These are phyloP conservation scores for Moxostoma hubbsi DNA, from an alignment of 2,797 vertebrate genomes.

Conservation along the genomic window DNA sequence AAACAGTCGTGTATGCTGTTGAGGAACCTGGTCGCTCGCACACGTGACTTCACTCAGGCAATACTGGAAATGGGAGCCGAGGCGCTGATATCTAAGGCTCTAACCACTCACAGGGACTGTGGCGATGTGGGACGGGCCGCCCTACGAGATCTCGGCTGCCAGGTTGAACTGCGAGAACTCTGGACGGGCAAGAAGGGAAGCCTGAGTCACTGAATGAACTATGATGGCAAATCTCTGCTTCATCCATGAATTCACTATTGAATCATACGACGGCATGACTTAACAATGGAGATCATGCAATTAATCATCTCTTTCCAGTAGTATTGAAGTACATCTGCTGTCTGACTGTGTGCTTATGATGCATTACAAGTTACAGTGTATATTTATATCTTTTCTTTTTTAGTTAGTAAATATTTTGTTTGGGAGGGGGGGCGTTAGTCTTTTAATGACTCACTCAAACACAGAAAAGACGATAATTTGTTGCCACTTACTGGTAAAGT, in stretches of 20 bases:
- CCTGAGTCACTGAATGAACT: conserved; percentile 76
- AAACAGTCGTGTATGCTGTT: conserved; percentile 94
- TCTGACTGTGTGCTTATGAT: not conserved
- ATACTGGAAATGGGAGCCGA: conserved; percentile 95
- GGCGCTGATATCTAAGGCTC: conserved; percentile 83
- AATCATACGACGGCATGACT: not conserved
- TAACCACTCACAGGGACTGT: conserved; percentile 83
- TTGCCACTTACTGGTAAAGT: too few relatives aligned
- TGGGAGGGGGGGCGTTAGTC: too few relatives aligned
- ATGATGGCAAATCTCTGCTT: not conserved
- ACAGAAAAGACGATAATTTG: too few relatives aligned
- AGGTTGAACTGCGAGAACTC: conserved; percentile 89
- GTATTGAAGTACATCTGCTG: not conserved
- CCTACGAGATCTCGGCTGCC: conserved; percentile 91
- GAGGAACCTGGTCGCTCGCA: conserved; percentile 89
- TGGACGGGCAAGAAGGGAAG: conserved; percentile 94
- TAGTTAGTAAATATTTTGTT: not conserved
- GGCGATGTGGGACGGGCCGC: conserved; percentile 87
- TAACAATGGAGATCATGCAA: not conserved
- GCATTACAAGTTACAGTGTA: not conserved
- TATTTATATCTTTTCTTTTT: not conserved
- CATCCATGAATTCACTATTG: not conserved
- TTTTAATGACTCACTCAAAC: too few relatives aligned
- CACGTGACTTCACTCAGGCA: conserved; percentile 76
- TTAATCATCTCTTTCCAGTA: conserved; percentile 17